Base-by-base conservation (phyloP, 2,797 vertebrate species). In the Anabas testudineus region DNA sequence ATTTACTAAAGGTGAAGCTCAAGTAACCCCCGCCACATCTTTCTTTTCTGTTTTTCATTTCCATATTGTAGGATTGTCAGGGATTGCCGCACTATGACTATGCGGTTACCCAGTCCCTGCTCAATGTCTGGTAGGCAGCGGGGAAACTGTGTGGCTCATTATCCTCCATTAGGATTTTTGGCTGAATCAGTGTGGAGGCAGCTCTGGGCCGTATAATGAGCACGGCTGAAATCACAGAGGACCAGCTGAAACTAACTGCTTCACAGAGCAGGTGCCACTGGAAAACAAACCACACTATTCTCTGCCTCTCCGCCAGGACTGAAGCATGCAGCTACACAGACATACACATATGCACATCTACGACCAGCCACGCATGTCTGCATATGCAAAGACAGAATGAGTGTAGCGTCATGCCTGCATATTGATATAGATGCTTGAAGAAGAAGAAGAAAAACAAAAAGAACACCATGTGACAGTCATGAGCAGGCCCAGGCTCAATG, bases 191-290 rank as follows among this genome's bases (percentile, higher is more conserved):
- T 80, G 74, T 67, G 83, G 82, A 89, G 84, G 81, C 78, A 85
- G 83, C 83, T 87, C 70, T 48, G 78, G 88, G 81, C 73, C 59
- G 2, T 71, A 85, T 92, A 93, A 93, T 90, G 87, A 93, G 84
- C n/a, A 21, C 41, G 62, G 61, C 73, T 81, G 73, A 82, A 87
- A 90, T 90, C 86, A 84, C 82, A 88, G 74, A 87, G 86, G 83
- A 85, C 58, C 65, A 74, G 64, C 56, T 64, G 65, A 67, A 68
- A 67, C 81, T 77, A 86, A 86, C 72, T 73, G 81, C 57, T 70
- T 78, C 71, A 67, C 42, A 52, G 76, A 83, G 80, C 81, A 92
- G 85, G 83, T 89, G 86, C 80, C 54, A 37, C 71, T 64, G 34
- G 19, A 82, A 79, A 66, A 86, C 62, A 55, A 67, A 71, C 39